Percentiles rank a stretch among this genome's conserved stretches.
Conservation (phyloP, 2,113 vertebrate species). For the cat (Felis catus) region DNA sequence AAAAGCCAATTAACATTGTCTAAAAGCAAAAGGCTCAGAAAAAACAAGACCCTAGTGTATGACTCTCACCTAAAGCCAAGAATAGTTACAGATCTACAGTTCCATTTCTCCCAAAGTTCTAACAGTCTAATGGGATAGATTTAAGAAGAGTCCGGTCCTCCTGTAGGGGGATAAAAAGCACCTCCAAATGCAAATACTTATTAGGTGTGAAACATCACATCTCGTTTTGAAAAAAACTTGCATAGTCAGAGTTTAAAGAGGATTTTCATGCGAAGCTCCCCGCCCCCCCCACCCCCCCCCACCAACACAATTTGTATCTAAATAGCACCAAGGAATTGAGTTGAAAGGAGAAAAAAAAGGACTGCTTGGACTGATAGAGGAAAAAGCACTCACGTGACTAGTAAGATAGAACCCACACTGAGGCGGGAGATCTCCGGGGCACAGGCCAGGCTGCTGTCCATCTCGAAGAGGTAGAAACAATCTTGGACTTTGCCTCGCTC, state of each 20-base stretch:
- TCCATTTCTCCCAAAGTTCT: not conserved
- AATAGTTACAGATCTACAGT: not conserved
- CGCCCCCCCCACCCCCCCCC: not conserved
- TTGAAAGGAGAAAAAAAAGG: not conserved
- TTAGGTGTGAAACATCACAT: not conserved
- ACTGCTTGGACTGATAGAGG: not conserved
- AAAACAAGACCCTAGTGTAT: not conserved
- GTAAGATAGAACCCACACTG: conserved; percentile 92
- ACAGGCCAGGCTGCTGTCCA: conserved; percentile 93
- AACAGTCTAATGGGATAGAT: not conserved
- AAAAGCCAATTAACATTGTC: not conserved
- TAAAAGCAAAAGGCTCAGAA: not conserved
- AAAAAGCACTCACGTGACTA: conserved; percentile 91
- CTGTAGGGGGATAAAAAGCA: not conserved
- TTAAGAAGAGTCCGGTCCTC: conserved; percentile 14
- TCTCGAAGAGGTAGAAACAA: conserved; percentile 96
- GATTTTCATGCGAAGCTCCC: not conserved
- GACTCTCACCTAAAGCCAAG: not conserved
- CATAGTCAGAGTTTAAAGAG: not conserved
- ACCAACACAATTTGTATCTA: not conserved
- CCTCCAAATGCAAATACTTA: conserved; percentile 30
- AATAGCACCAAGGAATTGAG: not conserved
- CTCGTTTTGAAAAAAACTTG: not conserved
- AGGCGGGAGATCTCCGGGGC: conserved; percentile 87
- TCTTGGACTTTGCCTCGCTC: conserved; percentile 86